Percentiles rank a stretch among this genome's conserved stretches.
phyloP scores from a whole-genome alignment of 64 coral and sea anemone genomes.

The Pachyseris speciosa region DNA sequence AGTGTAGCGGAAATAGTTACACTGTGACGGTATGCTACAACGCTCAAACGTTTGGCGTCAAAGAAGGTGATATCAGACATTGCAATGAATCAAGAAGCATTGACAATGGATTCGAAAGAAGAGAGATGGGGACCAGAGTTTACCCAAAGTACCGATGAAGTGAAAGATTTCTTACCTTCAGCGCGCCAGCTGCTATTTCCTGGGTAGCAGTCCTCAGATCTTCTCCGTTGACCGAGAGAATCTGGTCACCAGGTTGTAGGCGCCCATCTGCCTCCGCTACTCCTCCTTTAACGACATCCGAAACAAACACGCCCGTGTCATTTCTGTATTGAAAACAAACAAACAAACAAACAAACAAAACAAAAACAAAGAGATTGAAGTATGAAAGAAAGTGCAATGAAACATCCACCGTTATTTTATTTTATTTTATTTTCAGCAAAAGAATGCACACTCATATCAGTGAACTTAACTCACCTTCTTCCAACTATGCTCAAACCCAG shows the following conservation, averaged over 20 bases:
- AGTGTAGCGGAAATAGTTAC: too few relatives aligned
- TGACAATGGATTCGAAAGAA: too few relatives aligned
- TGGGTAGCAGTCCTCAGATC: slow-evolving; percentile 88
- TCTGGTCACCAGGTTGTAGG: slow-evolving; percentile 88
- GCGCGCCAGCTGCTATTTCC: slow-evolving; percentile 72
- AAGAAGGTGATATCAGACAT: too few relatives aligned
- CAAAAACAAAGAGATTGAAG: background rate
- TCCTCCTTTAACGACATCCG: slow-evolving; percentile 93
- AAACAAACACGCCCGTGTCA: slow-evolving; percentile 91
- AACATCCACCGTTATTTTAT: too few relatives aligned
- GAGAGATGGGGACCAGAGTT: too few relatives aligned
- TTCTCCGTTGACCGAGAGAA: slow-evolving; percentile 93
- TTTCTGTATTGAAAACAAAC: slow-evolving; percentile 67
- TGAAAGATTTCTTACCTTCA: slow-evolving; percentile 61
- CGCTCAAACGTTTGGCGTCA: too few relatives aligned
- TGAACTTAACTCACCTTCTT: slow-evolving; percentile 63
- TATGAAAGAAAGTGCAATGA: too few relatives aligned
- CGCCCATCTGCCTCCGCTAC: slow-evolving; percentile 82
- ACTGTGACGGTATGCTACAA: too few relatives aligned
- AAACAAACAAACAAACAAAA: too few relatives aligned
- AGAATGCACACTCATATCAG: background rate
- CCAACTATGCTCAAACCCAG: slow-evolving; percentile 95
- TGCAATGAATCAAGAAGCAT: too few relatives aligned
- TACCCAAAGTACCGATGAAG: too few relatives aligned
- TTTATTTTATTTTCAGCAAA: background rate